A percentile compares a stretch with the other conserved stretches of the same genome.
Evolutionary conservation across 2,113 vertebrate genomes (phyloP).

Genomic region (Sphyrna mokarran): DNA sequence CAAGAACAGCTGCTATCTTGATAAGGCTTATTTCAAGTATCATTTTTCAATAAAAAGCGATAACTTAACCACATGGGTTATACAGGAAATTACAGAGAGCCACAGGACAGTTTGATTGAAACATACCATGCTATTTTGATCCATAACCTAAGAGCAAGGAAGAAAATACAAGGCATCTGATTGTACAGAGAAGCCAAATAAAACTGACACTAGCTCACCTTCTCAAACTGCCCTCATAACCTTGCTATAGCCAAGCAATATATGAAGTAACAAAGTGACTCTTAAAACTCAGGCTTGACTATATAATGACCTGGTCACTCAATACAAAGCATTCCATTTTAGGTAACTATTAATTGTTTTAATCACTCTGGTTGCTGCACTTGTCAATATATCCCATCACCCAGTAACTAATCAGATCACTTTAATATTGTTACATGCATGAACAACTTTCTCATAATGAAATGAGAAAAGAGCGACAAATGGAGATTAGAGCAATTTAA

Average conservation of each 20-base stretch:
- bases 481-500: background rate
- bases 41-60: background rate
- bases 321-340: background rate
- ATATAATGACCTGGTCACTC: background rate
- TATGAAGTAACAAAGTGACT: background rate
- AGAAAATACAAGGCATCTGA: background rate
- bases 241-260: background rate
- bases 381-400: background rate
- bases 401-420: background rate
- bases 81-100: background rate
- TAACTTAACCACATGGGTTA: background rate
- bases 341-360: background rate
- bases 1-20: background rate
- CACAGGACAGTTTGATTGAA: background rate
- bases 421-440: background rate
- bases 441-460: background rate
- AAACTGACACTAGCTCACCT: background rate
- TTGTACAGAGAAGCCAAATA: background rate
- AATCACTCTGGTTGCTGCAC: background rate
- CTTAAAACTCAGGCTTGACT: background rate
- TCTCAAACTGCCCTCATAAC: background rate
- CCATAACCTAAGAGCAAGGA: background rate
- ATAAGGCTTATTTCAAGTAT: background rate
- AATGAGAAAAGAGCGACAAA: background rate
- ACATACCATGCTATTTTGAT: background rate